Evolutionary conservation across 2,888 invertebrate genomes (phyloP).

Genomic region (Neria commutata): DNA sequence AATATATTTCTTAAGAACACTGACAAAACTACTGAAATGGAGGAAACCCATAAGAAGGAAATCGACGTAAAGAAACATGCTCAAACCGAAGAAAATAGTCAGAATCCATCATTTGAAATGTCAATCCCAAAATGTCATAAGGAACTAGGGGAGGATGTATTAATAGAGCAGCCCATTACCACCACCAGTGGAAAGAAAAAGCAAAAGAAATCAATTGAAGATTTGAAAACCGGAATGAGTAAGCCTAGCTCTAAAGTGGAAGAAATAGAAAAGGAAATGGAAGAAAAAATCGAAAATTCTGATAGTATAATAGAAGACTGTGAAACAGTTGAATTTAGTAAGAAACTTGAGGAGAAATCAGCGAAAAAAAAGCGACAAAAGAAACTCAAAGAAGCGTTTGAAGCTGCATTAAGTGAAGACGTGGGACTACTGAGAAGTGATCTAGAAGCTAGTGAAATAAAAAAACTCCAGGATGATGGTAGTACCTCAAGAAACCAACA

Average conservation of each 20-base stretch:
- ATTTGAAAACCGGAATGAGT: background rate
- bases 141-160: background rate
- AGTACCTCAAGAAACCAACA: no score
- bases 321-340: background rate
- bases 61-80: no score
- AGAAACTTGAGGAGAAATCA: conserved; percentile 28
- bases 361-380: conserved; percentile 37
- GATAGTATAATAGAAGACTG: no score
- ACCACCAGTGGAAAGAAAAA: background rate
- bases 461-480: no score
- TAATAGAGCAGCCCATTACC: background rate
- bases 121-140: no score
- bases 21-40: no score
- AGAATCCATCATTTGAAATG: no score
- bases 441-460: no score
- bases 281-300: conserved; percentile 13
- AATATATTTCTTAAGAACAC: no score
- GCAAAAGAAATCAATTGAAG: background rate
- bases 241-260: conserved; percentile 9
- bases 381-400: conserved; percentile 37
- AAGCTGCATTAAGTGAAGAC: conserved; percentile 28
- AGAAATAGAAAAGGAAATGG: conserved; percentile 13
- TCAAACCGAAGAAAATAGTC: no score
- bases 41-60: no score
- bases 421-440: no score